Percentiles rank a stretch among this genome's conserved stretches.
Conservation (phyloP, 1,140 invertebrate genomes). For the Lysiphlebus fabarum region DNA sequence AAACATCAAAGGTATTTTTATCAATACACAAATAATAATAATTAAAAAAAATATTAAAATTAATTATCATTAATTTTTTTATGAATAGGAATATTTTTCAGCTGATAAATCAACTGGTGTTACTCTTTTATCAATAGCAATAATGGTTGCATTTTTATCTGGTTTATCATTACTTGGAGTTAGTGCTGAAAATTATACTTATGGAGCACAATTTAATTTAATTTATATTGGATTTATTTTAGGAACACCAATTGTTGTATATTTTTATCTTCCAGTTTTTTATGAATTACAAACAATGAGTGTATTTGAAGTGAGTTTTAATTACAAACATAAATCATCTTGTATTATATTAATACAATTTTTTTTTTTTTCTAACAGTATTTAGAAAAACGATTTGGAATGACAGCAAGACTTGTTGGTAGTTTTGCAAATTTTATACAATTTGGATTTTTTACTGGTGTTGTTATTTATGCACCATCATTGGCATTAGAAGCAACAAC, state of each 20-base stretch:
- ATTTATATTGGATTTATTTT: slow-evolving; percentile 75
- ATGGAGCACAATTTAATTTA: slow-evolving; percentile 74
- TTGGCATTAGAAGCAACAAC: slow-evolving; percentile 89
- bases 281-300: slow-evolving; percentile 80
- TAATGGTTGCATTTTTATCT: slow-evolving; percentile 94
- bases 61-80: slow-evolving; percentile 21
- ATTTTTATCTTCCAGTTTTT: slow-evolving; percentile 86
- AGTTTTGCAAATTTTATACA: slow-evolving; percentile 76
- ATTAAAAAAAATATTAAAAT: neutral
- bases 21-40: slow-evolving; percentile 2
- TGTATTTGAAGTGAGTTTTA: slow-evolving; percentile 73
- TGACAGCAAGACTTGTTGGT: slow-evolving; percentile 64
- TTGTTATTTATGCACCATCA: slow-evolving; percentile 90
- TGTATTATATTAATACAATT: neutral
- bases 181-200: slow-evolving; percentile 78
- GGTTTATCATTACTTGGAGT: slow-evolving; percentile 87
- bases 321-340: neutral
- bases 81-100: slow-evolving; percentile 73
- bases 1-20: slow-evolving; percentile 73
- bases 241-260: slow-evolving; percentile 73
- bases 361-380: slow-evolving; percentile 59
- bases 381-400: slow-evolving; percentile 77
- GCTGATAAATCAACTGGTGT: slow-evolving; percentile 76
- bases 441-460: slow-evolving; percentile 86
- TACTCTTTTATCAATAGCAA: slow-evolving; percentile 76